Percentiles rank a stretch among this genome's conserved stretches.
Evolutionary conservation across 2,797 vertebrate genomes (phyloP).

Genomic region (Brachyalestes nurse): DNA sequence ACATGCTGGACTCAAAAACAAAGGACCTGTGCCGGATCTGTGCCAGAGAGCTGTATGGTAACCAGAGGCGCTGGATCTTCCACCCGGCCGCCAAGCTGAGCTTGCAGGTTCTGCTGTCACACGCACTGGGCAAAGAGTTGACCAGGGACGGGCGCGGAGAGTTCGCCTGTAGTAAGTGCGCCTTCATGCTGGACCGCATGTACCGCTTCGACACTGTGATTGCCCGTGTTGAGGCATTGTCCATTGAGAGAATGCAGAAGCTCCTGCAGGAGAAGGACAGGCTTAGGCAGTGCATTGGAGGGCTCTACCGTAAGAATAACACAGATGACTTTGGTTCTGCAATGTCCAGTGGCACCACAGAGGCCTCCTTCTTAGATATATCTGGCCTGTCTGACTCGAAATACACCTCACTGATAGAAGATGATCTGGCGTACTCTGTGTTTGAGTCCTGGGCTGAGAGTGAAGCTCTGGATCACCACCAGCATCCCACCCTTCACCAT

Average conservation of each 20-base stretch:
- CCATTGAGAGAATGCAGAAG: conserved; percentile 86
- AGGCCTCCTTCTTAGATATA: conserved; percentile 74
- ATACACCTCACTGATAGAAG: conserved; percentile 87
- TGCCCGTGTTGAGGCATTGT: conserved; percentile 85
- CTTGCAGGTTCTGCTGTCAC: conserved; percentile 92
- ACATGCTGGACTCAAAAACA: conserved; percentile 79
- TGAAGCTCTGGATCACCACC: conserved; percentile 75
- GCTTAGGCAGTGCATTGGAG: conserved; percentile 87
- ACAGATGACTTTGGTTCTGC: background rate
- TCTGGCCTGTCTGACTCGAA: conserved; percentile 78
- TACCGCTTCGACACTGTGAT: conserved; percentile 89
- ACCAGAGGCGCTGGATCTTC: conserved; percentile 97
- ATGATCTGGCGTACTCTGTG: conserved; percentile 88
- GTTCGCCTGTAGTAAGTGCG: conserved; percentile 96
- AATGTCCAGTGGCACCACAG: conserved; percentile 51
- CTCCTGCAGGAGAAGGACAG: conserved; percentile 92
- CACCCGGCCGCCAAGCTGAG: conserved; percentile 91
- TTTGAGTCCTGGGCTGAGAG: conserved; percentile 91
- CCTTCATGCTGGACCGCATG: conserved; percentile 96
- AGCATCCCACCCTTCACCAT: conserved; percentile 51
- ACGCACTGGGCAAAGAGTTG: conserved; percentile 89
- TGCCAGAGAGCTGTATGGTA: conserved; percentile 91
- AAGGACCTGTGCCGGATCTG: conserved; percentile 92
- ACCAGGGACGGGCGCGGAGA: conserved; percentile 89
- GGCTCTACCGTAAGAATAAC: conserved; percentile 88